Evolutionary conservation across 2,888 invertebrate genomes (phyloP).

Genomic region (Pycnomerus fuliginosus): DNA sequence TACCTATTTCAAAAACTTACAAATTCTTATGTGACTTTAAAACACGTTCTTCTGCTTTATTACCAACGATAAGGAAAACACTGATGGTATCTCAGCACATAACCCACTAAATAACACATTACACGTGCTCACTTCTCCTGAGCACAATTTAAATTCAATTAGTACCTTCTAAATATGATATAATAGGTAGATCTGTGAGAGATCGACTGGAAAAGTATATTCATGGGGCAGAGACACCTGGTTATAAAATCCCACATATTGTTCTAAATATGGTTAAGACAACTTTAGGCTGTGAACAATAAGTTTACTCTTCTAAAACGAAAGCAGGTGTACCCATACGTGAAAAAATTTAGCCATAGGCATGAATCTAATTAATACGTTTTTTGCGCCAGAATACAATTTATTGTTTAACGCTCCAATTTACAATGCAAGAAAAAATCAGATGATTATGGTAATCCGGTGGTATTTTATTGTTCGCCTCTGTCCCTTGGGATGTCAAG

Average conservation of each 20-base stretch:
- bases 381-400: too few relatives aligned
- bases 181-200: constrained; percentile 11
- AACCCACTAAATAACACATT: constrained; percentile 11
- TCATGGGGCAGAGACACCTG: constrained; percentile 23
- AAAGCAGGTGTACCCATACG: constrained; percentile 29
- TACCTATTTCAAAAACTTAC: too few relatives aligned
- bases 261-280: constrained; percentile 30
- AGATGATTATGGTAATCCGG: too few relatives aligned
- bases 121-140: constrained; percentile 1
- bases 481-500: too few relatives aligned
- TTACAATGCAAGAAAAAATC: too few relatives aligned
- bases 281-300: constrained; percentile 23
- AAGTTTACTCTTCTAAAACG: constrained; percentile 16
- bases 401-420: too few relatives aligned
- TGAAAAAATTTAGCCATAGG: too few relatives aligned
- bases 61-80: too few relatives aligned
- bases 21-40: too few relatives aligned
- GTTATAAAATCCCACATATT: constrained; percentile 26
- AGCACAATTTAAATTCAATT: constrained; percentile 18
- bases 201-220: constrained; percentile 7
- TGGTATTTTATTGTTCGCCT: too few relatives aligned
- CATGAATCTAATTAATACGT: too few relatives aligned
- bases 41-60: too few relatives aligned
- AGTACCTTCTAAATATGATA: constrained; percentile 16
- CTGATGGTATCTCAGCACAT: constrained; percentile 13